A percentile compares a stretch with the other conserved stretches of the same genome.
Evolutionary conservation across 23 tunicate species (phyloP).

Genomic region (Styela plicata): DNA sequence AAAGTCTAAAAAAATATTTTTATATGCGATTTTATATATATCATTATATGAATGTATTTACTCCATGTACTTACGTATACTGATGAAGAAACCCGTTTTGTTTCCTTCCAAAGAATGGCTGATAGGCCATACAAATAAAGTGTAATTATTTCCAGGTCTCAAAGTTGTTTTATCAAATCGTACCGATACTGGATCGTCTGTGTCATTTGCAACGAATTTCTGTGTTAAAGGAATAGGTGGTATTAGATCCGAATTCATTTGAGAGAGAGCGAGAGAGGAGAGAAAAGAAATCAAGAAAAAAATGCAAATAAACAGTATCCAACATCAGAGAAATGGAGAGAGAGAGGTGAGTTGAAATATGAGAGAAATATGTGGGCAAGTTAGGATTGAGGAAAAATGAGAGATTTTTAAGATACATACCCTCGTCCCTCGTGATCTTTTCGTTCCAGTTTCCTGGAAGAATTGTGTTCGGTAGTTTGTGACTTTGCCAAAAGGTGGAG

Average conservation of each 20-base stretch:
- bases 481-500: background rate
- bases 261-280: too few species aligned
- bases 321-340: background rate
- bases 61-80: background rate
- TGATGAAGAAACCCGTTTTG: background rate
- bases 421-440: background rate
- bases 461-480: background rate
- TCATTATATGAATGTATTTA: too few species aligned
- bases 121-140: background rate
- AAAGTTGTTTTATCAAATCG: background rate
- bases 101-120: background rate
- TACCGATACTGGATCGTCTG: background rate
- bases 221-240: too few species aligned
- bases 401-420: background rate
- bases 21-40: too few species aligned
- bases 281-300: too few species aligned
- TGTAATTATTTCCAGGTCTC: background rate
- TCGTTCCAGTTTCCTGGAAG: background rate
- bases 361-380: too few species aligned
- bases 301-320: background rate
- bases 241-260: too few species aligned
- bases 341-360: background rate
- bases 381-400: too few species aligned
- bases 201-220: background rate
- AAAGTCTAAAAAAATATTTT: too few species aligned